Percentiles rank a stretch among this genome's conserved stretches.
Evolutionary conservation across 2,888 invertebrate genomes (phyloP).

Genomic region (Helleia helle): DNA sequence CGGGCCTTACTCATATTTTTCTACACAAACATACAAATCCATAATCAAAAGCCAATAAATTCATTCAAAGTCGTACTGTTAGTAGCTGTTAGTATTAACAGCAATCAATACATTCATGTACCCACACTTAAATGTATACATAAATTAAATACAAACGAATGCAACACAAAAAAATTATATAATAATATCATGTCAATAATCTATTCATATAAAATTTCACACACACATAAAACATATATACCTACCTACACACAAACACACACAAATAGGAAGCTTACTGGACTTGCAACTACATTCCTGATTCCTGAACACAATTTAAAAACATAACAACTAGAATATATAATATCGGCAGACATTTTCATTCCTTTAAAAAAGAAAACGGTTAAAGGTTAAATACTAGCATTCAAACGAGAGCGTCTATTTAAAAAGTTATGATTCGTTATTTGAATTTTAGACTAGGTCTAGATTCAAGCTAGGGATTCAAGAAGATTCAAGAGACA

Average conservation of each 20-base stretch:
- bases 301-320: too few species aligned
- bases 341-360: too few species aligned
- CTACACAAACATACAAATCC: too few species aligned
- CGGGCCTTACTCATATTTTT: too few species aligned
- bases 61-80: slow-evolving; percentile 63
- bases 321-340: too few species aligned
- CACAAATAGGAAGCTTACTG: too few species aligned
- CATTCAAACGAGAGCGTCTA: slow-evolving; percentile 20
- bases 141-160: slow-evolving; percentile 19
- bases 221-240: slow-evolving; percentile 17
- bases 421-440: slow-evolving; percentile 25
- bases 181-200: neutral
- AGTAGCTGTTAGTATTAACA: slow-evolving; percentile 74
- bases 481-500: too few species aligned
- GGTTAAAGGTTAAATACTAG: slow-evolving; percentile 35
- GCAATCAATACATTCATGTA: slow-evolving; percentile 44
- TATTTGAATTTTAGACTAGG: too few species aligned
- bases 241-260: slow-evolving; percentile 14
- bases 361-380: too few species aligned
- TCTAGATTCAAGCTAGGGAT: too few species aligned
- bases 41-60: slow-evolving; percentile 23
- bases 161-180: slow-evolving; percentile 12
- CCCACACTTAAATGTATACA: neutral
- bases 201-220: slow-evolving; percentile 8
- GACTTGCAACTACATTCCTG: too few species aligned